Percentiles rank a stretch among this genome's conserved stretches.
phyloP scores from a whole-genome alignment of 2,113 vertebrate genomes.

The Tyto alba region DNA sequence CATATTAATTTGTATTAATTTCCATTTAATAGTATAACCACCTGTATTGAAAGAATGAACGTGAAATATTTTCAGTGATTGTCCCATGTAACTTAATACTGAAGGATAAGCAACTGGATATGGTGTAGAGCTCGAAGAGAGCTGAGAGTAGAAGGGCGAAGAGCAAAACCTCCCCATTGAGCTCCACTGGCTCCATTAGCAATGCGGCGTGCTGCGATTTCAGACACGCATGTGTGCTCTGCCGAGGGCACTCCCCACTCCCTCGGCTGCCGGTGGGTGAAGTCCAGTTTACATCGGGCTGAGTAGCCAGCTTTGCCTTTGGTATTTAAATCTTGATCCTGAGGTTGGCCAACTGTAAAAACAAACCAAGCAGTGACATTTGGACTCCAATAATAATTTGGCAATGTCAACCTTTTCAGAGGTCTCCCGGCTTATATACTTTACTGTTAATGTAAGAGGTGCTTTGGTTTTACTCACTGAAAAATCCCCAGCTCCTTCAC shows the following conservation, averaged over 20 bases:
- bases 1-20: slow-evolving; percentile 31
- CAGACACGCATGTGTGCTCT: rapidly evolving
- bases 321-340: not conserved
- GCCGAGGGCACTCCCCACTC: not conserved
- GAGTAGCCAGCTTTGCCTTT: not conserved
- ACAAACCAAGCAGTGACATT: slow-evolving; percentile 24
- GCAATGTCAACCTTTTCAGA: slow-evolving; percentile 12
- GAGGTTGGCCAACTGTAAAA: slow-evolving; percentile 20
- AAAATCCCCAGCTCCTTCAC: not conserved
- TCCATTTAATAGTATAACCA: slow-evolving; percentile 23
- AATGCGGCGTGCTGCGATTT: rapidly evolving
- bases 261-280: not conserved
- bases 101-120: not conserved
- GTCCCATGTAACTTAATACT: not conserved
- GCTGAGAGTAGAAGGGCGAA: not conserved
- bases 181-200: not conserved
- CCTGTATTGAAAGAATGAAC: not conserved
- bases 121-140: not conserved
- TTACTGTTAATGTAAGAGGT: not conserved
- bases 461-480: not conserved
- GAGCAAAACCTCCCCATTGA: not conserved
- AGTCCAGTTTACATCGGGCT: not conserved
- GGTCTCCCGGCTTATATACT: not conserved
- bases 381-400: slow-evolving; percentile 27
- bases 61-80: not conserved